phyloP scores from a whole-genome alignment of 2,888 invertebrate species.

The Caenorhabditis sp. region DNA sequence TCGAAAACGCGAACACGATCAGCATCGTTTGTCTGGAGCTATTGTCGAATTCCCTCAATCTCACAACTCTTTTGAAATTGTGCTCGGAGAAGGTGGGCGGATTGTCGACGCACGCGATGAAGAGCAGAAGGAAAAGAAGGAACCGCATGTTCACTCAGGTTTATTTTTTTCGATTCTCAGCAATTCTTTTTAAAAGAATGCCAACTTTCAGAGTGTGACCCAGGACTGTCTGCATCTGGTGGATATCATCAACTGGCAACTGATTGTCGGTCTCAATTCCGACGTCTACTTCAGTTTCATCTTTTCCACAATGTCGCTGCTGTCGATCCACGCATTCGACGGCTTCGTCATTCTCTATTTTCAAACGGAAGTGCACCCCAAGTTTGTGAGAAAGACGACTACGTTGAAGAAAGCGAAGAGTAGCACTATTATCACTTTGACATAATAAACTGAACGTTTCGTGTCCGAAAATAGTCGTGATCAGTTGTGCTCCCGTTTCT shows the following conservation, averaged over 20 bases:
- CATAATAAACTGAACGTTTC: too few species aligned
- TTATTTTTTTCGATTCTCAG: background rate
- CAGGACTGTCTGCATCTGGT: conserved; percentile 40
- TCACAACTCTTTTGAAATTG: conserved; percentile 25
- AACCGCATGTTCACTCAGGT: conserved; percentile 26
- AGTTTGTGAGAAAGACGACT: too few species aligned
- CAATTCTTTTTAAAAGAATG: background rate
- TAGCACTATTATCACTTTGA: too few species aligned
- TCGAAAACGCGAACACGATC: background rate
- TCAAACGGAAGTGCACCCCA: too few species aligned
- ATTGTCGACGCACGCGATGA: conserved; percentile 1
- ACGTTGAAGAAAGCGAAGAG: too few species aligned
- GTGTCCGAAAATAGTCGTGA: too few species aligned
- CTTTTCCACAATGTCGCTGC: too few species aligned
- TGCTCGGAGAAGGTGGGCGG: conserved; percentile 14
- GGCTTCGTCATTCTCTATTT: too few species aligned
- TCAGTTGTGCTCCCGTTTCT: too few species aligned
- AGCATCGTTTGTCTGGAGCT: background rate
- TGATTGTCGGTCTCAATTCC: too few species aligned
- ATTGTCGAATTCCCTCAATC: conserved; percentile 9
- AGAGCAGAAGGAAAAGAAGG: conserved; percentile 18
- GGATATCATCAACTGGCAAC: conserved; percentile 43
- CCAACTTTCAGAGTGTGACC: conserved; percentile 29
- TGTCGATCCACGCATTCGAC: too few species aligned
- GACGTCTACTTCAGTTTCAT: too few species aligned